phyloP scores from a whole-genome alignment of 2,113 vertebrate species.

The Otolemur garnettii region DNA sequence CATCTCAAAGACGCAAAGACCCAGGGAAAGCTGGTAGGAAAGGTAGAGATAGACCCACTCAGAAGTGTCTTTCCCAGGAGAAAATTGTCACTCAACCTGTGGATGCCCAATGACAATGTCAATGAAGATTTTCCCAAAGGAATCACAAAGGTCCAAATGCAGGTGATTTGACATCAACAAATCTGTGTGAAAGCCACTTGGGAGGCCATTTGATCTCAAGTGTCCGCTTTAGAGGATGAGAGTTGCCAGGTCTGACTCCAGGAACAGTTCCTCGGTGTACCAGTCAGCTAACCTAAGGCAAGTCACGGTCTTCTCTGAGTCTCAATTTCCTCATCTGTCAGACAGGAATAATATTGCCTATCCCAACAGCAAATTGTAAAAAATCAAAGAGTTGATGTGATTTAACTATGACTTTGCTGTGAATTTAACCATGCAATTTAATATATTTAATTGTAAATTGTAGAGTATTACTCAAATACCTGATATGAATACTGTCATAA shows the following conservation, averaged over 20 bases:
- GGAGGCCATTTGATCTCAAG: not conserved
- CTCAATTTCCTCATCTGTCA: not conserved
- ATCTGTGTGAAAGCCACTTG: not conserved
- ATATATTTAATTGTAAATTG: not conserved
- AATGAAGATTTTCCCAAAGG: not conserved
- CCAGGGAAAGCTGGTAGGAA: not conserved
- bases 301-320: not conserved
- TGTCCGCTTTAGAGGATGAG: not conserved
- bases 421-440: constrained; percentile 10
- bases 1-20: not conserved
- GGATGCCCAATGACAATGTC: not conserved
- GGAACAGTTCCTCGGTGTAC: not conserved
- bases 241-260: not conserved
- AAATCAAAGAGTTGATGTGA: not conserved
- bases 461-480: not conserved
- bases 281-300: not conserved
- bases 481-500: not conserved
- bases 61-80: not conserved
- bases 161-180: not conserved
- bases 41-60: not conserved
- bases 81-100: not conserved
- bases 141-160: not conserved
- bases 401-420: constrained; percentile 2
- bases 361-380: constrained; percentile 2
- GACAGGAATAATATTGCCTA: not conserved